These are phyloP conservation scores for Oryzias sinensis DNA, from an alignment of 2,797 vertebrate genomes.

Conservation along the genomic window DNA sequence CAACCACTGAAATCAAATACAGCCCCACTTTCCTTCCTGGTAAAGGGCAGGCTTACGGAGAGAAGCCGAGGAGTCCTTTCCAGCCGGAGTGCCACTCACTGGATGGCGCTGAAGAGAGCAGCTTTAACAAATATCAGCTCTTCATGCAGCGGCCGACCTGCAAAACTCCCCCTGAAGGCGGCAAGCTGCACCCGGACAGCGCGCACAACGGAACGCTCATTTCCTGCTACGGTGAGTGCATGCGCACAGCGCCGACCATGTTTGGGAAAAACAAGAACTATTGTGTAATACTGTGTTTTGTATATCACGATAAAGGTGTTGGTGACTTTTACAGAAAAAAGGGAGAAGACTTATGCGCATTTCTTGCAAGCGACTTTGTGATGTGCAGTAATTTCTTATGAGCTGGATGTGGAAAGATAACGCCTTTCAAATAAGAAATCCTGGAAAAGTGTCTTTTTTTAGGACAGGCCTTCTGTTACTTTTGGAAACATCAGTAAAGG, in stretches of 20 bases:
- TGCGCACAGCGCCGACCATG: not conserved
- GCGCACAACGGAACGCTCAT: constrained; percentile 87
- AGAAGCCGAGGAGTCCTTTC: constrained; percentile 86
- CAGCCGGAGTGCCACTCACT: constrained; percentile 87
- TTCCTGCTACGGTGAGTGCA: constrained; percentile 89
- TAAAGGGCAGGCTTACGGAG: constrained; percentile 90
- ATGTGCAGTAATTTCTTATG: not conserved
- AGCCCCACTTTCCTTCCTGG: constrained; percentile 87
- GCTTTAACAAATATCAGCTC: constrained; percentile 90
- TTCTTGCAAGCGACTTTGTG: not conserved
- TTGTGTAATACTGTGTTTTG: not conserved
- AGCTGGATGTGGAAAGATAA: not conserved
- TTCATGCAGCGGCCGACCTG: constrained; percentile 87
- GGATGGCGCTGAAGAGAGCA: constrained; percentile 84
- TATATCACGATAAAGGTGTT: constrained; percentile 4
- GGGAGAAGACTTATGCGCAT: not conserved
- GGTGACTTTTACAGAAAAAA: not conserved
- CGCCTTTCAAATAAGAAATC: not conserved
- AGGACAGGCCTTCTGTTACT: not conserved
- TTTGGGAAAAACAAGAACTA: constrained; percentile 1
- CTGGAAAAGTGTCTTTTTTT: not conserved
- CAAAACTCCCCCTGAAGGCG: constrained; percentile 88
- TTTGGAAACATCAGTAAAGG: too few species aligned
- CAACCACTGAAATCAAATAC: constrained; percentile 86
- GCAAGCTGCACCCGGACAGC: constrained; percentile 83